phyloP scores from a whole-genome alignment of 2,888 invertebrate species.

The Torymus aiolomorphi region DNA sequence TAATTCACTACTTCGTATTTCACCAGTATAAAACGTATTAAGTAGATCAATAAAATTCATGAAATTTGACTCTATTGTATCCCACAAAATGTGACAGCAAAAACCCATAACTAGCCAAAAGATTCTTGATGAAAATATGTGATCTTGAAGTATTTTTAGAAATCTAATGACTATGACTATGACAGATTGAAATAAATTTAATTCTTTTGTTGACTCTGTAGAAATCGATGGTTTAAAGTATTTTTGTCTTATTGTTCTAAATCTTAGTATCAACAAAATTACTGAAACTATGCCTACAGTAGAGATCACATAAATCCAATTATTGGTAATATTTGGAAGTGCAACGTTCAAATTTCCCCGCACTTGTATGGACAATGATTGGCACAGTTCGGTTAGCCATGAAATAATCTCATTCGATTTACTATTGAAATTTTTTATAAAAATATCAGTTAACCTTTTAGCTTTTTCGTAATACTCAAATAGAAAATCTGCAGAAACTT shows the following conservation, averaged over 20 bases:
- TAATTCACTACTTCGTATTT: not conserved
- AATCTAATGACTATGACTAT: not conserved
- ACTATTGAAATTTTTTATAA: too few species aligned
- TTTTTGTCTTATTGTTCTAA: not conserved
- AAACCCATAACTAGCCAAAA: conserved; percentile 46
- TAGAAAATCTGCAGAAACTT: not conserved
- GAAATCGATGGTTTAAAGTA: not conserved
- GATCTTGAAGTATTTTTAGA: not conserved
- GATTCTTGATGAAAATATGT: conserved; percentile 21
- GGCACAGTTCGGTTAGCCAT: not conserved
- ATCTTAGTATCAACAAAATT: not conserved
- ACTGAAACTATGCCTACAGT: not conserved
- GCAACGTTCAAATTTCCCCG: not conserved
- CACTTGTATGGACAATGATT: not conserved
- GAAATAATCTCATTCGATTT: not conserved
- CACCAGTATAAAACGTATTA: not conserved
- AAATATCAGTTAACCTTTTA: too few species aligned
- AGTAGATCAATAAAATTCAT: not conserved
- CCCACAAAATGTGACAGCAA: conserved; percentile 24
- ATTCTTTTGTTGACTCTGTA: not conserved
- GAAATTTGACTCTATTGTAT: not conserved
- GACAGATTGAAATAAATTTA: not conserved
- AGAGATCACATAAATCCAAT: conserved; percentile 5
- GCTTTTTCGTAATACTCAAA: not conserved
- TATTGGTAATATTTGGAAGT: not conserved